Evolutionary conservation across 2,888 invertebrate genomes (phyloP), one percentile per base, ranked within the genome.

Genomic region (Coelinius sp.): DNA sequence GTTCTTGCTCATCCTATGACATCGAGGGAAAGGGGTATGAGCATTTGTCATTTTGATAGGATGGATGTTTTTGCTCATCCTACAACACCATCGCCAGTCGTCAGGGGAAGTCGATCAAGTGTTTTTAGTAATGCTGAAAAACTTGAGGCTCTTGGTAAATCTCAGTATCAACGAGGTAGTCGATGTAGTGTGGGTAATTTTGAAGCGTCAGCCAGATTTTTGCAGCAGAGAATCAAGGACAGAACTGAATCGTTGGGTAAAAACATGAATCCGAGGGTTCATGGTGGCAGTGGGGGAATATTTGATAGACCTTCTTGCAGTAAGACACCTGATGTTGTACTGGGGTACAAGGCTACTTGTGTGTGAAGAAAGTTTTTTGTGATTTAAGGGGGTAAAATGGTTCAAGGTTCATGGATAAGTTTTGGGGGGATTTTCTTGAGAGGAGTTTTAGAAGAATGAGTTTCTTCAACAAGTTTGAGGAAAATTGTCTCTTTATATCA

Each of bases 321-420:
- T 70, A 84, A 84, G 70, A 82, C 82, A 2, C 77, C 84, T 8
- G 85, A 85, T 49, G 71, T 80, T 52, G 77, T 82, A 17, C 75
- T 81, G n/a, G 83, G 83, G 1, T 85, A 85, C 73, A 84, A 85
- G 66, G 84, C 85, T 12, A 85, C 85, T 6, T 82, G 84, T 71
- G 85, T 85, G 25, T 85, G 79, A 77, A 70, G 0, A 17, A 22
- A 24, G 14, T 44, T 22, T 14, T 20, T 46, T 25, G 17, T 5
- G 17, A 64, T 20, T 41, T 44, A 3, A 35, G 10, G 8, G 35
- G 35, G 10, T 35, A 20, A 20, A 53, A 35, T 35, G 35, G 35
- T 7, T 35, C 35, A 10, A 35, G 35, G 10, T 35, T 35, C 8
- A 35, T 35, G 52, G 35, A 10, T 59, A 35, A 52, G 38, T 35